These are phyloP conservation scores for Brachionus koreanus DNA, from an alignment of 1,140 invertebrate genomes.

Conservation along the genomic window DNA sequence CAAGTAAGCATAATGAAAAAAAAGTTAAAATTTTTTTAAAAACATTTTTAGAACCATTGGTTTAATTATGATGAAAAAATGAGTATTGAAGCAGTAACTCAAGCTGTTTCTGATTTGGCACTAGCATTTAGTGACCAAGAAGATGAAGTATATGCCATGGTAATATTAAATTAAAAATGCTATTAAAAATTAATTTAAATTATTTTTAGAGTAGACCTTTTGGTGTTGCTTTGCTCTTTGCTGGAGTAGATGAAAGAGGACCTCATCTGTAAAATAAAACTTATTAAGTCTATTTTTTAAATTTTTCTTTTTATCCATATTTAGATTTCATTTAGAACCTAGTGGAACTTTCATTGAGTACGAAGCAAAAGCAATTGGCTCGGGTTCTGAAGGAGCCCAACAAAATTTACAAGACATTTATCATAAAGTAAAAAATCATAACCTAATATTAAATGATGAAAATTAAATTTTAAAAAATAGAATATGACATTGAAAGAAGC, in stretches of 20 bases:
- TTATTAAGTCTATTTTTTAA: neutral
- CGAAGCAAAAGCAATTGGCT: slow-evolving; percentile 97
- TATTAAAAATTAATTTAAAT: neutral
- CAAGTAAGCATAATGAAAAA: slow-evolving; percentile 53
- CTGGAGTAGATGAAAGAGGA: slow-evolving; percentile 63
- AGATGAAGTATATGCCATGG: slow-evolving; percentile 87
- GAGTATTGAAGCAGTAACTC: slow-evolving; percentile 92
- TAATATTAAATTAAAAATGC: slow-evolving; percentile 48
- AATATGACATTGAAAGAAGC: slow-evolving; percentile 94
- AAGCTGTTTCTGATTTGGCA: slow-evolving; percentile 94
- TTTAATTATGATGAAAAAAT: slow-evolving; percentile 94
- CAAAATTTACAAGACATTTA: slow-evolving; percentile 86
- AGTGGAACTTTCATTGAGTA: slow-evolving; percentile 94
- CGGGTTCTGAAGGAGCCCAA: slow-evolving; percentile 96
- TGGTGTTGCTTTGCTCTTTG: slow-evolving; percentile 79
- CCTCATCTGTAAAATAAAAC: slow-evolving; percentile 61
- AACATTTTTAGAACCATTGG: slow-evolving; percentile 78
- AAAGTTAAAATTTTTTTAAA: neutral
- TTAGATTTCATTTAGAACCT: slow-evolving; percentile 92
- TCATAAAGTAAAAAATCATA: slow-evolving; percentile 66
- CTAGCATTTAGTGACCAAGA: slow-evolving; percentile 97
- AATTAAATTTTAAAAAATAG: slow-evolving; percentile 63
- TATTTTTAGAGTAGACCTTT: slow-evolving; percentile 80
- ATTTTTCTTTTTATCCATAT: slow-evolving; percentile 36
- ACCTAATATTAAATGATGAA: slow-evolving; percentile 8